Evolutionary conservation across 2,888 invertebrate genomes (phyloP), one percentile per base, ranked within the genome.

Genomic region (Lepidochrysops patricia): DNA sequence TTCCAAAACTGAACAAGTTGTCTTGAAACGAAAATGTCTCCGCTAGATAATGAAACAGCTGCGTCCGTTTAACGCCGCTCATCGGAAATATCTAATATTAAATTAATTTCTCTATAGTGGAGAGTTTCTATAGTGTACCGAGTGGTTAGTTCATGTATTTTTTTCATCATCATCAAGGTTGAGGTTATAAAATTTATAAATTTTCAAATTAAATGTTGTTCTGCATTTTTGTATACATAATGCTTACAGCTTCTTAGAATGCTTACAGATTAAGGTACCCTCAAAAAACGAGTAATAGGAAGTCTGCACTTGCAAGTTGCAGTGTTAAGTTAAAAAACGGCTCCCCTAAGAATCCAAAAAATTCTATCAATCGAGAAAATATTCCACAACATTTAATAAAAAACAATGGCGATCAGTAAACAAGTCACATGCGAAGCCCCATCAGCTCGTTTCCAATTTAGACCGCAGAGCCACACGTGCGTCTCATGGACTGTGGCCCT

Each of bases 1-100:
- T 63, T 60, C 69, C 67, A 69, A 71, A 71, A 72, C 73, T 73
- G 74, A 75, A 76, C 77, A 79, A 82, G 75, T 79, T 77, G 77
- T 80, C 77, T 75, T 70, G 66, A 64, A 62, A 64, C 66, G 66
- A 76, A 79, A 75, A 79, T 75, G 77, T 79, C 80, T 74, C 77
- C 72, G 69, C 74, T 72, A 77, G 80, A 84, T 81, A 82, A 82
- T 81, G 82, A 82, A 84, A 77, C 84, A 84, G 79, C 84, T 84
- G 84, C 69, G 81, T 74, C 78, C 59, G 35, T 72, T 67, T 64
- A 69, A 57, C 58, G 62, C 50, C 13, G 50, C 52, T 52, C 26
- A 62, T 61, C 59, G 60, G 50, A 60, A 57, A 60, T 59, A 64
- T 62, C 58, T 52, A 60, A 57, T 60, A 63, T 63, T 66, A 61